A percentile compares a stretch with the other conserved stretches of the same genome.
Conservation (phyloP, 1,140 invertebrate species). For the Drosophila novamexicana region DNA sequence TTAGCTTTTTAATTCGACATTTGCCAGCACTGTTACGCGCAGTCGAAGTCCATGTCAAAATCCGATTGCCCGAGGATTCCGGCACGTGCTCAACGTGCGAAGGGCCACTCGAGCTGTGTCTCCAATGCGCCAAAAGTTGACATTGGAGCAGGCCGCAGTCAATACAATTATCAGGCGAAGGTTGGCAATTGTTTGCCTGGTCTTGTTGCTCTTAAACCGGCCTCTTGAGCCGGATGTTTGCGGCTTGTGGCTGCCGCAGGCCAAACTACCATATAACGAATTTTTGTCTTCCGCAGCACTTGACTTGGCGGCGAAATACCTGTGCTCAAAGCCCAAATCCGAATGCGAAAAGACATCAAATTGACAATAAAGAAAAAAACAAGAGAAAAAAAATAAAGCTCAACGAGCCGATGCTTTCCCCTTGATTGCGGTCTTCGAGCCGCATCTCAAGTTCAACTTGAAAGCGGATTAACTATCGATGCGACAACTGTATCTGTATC, state of each 20-base stretch:
- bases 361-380: constrained; percentile 29
- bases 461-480: constrained; percentile 37
- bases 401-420: constrained; percentile 51
- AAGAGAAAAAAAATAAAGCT: background rate
- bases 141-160: constrained; percentile 39
- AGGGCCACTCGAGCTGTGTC: constrained; percentile 50
- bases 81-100: constrained; percentile 50
- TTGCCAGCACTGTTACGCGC: too few relatives aligned
- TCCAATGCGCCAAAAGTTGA: constrained; percentile 57
- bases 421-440: constrained; percentile 45
- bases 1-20: too few relatives aligned
- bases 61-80: constrained; percentile 52
- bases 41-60: constrained; percentile 25
- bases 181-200: constrained; percentile 34
- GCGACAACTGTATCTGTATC: constrained; percentile 10
- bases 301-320: constrained; percentile 57
- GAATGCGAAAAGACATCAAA: constrained; percentile 60
- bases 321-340: constrained; percentile 44
- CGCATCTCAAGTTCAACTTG: constrained; percentile 45
- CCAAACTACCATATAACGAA: constrained; percentile 17
- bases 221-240: constrained; percentile 19
- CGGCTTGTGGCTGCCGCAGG: constrained; percentile 14
- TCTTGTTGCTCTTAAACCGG: background rate
- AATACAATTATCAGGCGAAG: constrained; percentile 30
- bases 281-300: constrained; percentile 60